Percentiles rank a stretch among this genome's conserved stretches.
Conservation (phyloP, 2,113 vertebrate species). For the Geococcyx californianus region DNA sequence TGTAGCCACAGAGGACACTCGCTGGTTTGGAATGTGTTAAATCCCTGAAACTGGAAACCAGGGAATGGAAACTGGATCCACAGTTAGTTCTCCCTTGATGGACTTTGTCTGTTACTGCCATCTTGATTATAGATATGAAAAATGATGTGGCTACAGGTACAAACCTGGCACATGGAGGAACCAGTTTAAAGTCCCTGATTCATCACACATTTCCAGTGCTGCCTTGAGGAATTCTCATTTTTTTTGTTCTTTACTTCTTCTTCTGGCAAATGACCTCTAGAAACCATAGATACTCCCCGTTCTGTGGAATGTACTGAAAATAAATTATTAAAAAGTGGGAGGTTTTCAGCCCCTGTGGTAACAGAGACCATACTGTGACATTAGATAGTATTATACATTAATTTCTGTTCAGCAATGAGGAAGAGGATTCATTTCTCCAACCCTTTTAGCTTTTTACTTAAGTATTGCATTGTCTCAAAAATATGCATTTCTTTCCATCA, state of each 20-base stretch:
- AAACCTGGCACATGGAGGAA: not conserved
- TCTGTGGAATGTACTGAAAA: not conserved
- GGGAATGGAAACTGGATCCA: not conserved
- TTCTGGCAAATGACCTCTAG: not conserved
- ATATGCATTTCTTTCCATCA: slow-evolving; percentile 49
- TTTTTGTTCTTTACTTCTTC: not conserved
- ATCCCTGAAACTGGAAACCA: not conserved
- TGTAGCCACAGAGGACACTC: not conserved
- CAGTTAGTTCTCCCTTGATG: not conserved
- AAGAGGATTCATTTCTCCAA: not conserved
- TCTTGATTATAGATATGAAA: not conserved
- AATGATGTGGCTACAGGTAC: not conserved
- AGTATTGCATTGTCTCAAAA: slow-evolving; percentile 14
- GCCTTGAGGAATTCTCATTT: not conserved
- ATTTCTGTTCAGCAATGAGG: not conserved
- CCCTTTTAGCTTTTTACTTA: not conserved
- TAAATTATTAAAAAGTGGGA: not conserved
- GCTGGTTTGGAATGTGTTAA: not conserved
- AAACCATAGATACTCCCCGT: not conserved
- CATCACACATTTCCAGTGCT: not conserved
- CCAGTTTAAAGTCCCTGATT: not conserved
- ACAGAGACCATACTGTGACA: not conserved
- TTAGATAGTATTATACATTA: not conserved
- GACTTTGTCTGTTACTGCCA: not conserved
- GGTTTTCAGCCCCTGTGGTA: not conserved